These are phyloP conservation scores for Canis aureus DNA, from an alignment of 2,113 vertebrate genomes.

Conservation along the genomic window DNA sequence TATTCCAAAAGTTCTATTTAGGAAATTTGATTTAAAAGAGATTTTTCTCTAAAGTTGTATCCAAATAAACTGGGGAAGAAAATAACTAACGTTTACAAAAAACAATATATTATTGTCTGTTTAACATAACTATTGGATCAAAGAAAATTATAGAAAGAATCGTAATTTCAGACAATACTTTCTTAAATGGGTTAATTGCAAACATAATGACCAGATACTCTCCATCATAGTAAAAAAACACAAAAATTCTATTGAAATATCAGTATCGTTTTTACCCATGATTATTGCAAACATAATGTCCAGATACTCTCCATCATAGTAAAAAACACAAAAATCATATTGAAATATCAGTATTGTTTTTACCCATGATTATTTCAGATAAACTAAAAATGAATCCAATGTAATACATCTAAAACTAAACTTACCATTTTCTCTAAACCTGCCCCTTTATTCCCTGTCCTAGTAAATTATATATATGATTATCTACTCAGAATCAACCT, in stretches of 20 bases:
- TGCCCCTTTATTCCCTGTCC: neutral
- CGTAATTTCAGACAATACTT: constrained; percentile 26
- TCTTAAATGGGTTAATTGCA: constrained; percentile 45
- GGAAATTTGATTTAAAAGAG: constrained; percentile 16
- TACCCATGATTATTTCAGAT: constrained; percentile 31
- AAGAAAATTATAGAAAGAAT: constrained; percentile 21
- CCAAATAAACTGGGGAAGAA: neutral
- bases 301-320: constrained; percentile 37
- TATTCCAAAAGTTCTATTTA: neutral
- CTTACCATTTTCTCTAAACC: neutral
- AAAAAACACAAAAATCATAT: constrained; percentile 21
- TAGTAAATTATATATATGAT: neutral
- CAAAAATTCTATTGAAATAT: neutral
- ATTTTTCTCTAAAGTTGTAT: constrained; percentile 50
- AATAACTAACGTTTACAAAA: neutral
- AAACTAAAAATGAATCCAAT: constrained; percentile 40
- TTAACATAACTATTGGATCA: constrained; percentile 38
- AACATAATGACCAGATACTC: constrained; percentile 55
- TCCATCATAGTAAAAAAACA: constrained; percentile 3
- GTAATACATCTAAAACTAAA: constrained; percentile 54
- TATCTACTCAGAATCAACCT: neutral
- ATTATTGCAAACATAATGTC: constrained; percentile 58
- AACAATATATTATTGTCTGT: neutral
- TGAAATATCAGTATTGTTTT: constrained; percentile 31
- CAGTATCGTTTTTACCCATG: neutral